These are phyloP conservation scores for Diachrysia chrysitis DNA, from an alignment of 2,888 invertebrate species.

Conservation along the genomic window DNA sequence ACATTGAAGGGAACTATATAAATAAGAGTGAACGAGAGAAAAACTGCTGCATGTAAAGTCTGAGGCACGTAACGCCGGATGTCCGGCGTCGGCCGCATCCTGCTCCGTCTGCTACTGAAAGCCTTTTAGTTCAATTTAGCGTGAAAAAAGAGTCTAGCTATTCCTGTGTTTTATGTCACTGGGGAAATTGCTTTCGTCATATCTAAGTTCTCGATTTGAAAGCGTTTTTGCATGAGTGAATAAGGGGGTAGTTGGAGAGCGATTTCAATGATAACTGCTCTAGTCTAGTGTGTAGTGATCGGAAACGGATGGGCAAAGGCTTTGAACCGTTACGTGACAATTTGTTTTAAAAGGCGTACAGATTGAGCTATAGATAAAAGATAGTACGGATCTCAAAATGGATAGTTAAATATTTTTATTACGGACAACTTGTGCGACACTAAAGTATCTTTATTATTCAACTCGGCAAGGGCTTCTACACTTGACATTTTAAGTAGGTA, in stretches of 20 bases:
- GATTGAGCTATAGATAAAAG: not conserved
- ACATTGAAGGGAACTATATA: slow-evolving; percentile 64
- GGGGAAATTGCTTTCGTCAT: slow-evolving; percentile 73
- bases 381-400: not conserved
- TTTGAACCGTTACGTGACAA: slow-evolving; percentile 32
- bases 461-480: not conserved
- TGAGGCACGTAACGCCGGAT: slow-evolving; percentile 77
- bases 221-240: slow-evolving; percentile 54
- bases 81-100: slow-evolving; percentile 81
- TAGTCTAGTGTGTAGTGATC: slow-evolving; percentile 26
- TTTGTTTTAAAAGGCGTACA: slow-evolving; percentile 35
- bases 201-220: slow-evolving; percentile 56
- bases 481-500: slow-evolving; percentile 18
- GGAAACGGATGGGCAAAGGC: slow-evolving; percentile 28
- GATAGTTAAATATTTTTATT: not conserved
- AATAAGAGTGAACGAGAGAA: slow-evolving; percentile 69
- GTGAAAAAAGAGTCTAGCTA: slow-evolving; percentile 80
- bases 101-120: slow-evolving; percentile 79
- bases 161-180: slow-evolving; percentile 78
- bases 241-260: slow-evolving; percentile 35
- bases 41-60: slow-evolving; percentile 75
- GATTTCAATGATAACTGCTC: slow-evolving; percentile 42
- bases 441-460: not conserved
- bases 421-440: not conserved
- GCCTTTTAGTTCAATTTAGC: slow-evolving; percentile 87